A percentile compares a stretch with the other conserved stretches of the same genome.
Evolutionary conservation across 1,140 invertebrate genomes (phyloP).

Genomic region (Brachionus rotundiformis): DNA sequence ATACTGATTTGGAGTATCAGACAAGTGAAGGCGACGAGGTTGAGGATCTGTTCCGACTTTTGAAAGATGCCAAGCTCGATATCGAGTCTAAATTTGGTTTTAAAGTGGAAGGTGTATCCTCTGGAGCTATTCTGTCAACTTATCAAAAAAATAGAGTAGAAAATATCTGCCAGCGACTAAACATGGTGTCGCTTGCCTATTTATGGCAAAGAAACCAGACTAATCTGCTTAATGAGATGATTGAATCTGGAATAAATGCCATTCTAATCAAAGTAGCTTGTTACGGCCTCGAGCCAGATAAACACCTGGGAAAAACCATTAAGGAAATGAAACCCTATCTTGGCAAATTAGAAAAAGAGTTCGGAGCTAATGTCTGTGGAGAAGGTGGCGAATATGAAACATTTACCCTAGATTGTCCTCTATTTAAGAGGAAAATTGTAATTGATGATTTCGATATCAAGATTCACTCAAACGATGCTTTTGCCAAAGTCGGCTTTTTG

Average conservation of each 20-base stretch:
- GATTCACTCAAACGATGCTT: conserved; percentile 46
- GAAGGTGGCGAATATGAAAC: conserved; percentile 99
- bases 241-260: conserved; percentile 83
- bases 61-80: conserved; percentile 1
- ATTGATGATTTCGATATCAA: conserved; percentile 23
- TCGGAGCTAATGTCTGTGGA: conserved; percentile 90
- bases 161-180: conserved; percentile 82
- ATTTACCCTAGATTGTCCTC: conserved; percentile 91
- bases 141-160: conserved; percentile 95
- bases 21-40: conserved; percentile 87
- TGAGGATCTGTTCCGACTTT: conserved; percentile 88
- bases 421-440: conserved; percentile 76
- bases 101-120: conserved; percentile 84
- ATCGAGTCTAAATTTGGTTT: conserved; percentile 72
- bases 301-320: conserved; percentile 82
- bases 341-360: conserved; percentile 72
- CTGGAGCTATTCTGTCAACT: conserved; percentile 93
- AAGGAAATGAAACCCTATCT: conserved; percentile 81
- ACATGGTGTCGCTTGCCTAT: conserved; percentile 83
- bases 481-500: conserved; percentile 46
- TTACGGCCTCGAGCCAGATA: conserved; percentile 72
- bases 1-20: conserved; percentile 77
- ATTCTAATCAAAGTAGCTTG: conserved; percentile 95
- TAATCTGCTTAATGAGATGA: conserved; percentile 94
- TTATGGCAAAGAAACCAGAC: conserved; percentile 88